Evolutionary conservation across 2,888 invertebrate genomes (phyloP).

Genomic region (Stenichneumon culpator): DNA sequence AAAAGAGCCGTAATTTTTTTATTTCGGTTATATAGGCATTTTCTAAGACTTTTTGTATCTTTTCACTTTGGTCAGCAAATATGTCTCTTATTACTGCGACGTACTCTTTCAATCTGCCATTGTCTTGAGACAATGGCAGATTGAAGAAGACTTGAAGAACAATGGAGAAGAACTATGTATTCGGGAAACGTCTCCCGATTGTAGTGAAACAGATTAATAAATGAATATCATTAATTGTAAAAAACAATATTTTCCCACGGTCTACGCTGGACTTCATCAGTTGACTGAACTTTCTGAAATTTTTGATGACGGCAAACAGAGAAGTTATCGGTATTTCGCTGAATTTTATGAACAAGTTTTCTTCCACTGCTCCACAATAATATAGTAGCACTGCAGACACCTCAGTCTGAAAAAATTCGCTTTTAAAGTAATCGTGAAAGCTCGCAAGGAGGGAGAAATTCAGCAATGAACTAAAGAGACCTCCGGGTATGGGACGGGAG

Average conservation of each 20-base stretch:
- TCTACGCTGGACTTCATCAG: background rate
- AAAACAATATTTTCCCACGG: background rate
- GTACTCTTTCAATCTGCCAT: no score
- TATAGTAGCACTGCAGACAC: background rate
- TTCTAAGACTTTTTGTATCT: no score
- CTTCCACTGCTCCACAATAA: background rate
- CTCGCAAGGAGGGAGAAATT: background rate
- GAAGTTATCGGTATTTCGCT: background rate
- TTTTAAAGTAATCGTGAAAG: constrained; percentile 18
- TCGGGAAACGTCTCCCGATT: no score
- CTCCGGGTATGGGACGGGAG: background rate
- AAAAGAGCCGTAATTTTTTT: no score
- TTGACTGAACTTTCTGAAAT: background rate
- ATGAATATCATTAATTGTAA: background rate
- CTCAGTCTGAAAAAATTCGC: background rate
- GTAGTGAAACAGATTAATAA: no score
- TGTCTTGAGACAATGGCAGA: no score
- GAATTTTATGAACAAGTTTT: background rate
- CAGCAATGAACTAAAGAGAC: constrained; percentile 42
- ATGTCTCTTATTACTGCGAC: no score
- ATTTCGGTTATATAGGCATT: no score
- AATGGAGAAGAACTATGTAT: no score
- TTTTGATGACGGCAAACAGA: background rate
- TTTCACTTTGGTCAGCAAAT: no score
- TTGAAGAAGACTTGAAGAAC: no score